Evolutionary conservation across 2,797 vertebrate species (phyloP).

Genomic region (Eutrigla gurnardus): DNA sequence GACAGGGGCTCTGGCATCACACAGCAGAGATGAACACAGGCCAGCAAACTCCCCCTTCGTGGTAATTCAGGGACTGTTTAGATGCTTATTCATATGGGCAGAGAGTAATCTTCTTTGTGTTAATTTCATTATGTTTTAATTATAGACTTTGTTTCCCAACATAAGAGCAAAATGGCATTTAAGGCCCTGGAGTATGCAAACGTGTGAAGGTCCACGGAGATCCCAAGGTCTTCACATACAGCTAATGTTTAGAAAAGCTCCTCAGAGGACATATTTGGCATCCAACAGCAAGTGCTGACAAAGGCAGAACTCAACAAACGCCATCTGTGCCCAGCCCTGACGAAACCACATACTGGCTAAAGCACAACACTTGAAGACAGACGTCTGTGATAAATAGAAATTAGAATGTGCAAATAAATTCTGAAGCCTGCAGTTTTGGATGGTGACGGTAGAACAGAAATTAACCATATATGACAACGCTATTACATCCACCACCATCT

Average conservation of each 20-base stretch:
- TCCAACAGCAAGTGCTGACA: constrained; percentile 36
- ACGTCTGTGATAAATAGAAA: background rate
- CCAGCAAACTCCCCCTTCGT: background rate
- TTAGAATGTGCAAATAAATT: constrained; percentile 5
- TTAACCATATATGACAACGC: background rate
- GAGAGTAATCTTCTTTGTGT: constrained; percentile 24
- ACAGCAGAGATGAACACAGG: constrained; percentile 16
- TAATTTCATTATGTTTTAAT: constrained; percentile 26
- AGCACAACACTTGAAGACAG: background rate
- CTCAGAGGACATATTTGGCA: constrained; percentile 27
- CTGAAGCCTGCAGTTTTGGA: background rate
- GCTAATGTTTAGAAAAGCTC: constrained; percentile 49
- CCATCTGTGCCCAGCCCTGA: constrained; percentile 30
- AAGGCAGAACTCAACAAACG: constrained; percentile 26
- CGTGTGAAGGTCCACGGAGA: background rate
- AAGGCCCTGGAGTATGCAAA: background rate
- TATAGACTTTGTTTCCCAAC: constrained; percentile 18
- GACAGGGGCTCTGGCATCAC: constrained; percentile 17
- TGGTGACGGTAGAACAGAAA: background rate
- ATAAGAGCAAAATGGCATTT: constrained; percentile 2
- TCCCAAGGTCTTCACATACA: constrained; percentile 10
- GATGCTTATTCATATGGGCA: background rate
- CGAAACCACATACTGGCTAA: constrained; percentile 3
- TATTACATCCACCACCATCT: background rate
- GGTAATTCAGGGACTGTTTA: background rate